phyloP scores from a whole-genome alignment of 1,140 invertebrate genomes.

The Trachymyrmex septentrionalis region DNA sequence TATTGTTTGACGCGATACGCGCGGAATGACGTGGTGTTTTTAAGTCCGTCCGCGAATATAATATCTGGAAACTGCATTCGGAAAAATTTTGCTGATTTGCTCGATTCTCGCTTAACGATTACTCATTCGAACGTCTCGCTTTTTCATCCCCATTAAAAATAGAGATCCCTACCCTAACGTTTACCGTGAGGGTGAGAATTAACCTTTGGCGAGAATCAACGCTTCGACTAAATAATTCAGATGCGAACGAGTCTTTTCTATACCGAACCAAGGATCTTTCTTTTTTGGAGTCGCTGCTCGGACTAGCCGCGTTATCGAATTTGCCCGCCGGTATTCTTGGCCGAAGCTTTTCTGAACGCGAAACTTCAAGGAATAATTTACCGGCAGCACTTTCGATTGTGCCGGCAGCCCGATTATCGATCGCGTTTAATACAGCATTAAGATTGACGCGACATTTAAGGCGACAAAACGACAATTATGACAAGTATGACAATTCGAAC shows the following conservation, averaged over 20 bases:
- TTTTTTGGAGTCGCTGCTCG: conserved; percentile 61
- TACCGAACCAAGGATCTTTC: conserved; percentile 20
- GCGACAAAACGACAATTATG: conserved; percentile 21
- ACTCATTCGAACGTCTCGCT: not conserved
- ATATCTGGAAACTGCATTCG: not conserved
- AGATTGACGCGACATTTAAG: conserved; percentile 29
- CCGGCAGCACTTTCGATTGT: conserved; percentile 35
- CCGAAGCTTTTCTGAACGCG: not conserved
- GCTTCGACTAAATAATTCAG: conserved; percentile 70
- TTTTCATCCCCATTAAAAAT: conserved; percentile 29
- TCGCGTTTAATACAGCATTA: not conserved
- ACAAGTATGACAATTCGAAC: not conserved
- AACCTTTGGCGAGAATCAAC: conserved; percentile 9
- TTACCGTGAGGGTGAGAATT: conserved; percentile 7
- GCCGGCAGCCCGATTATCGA: not conserved
- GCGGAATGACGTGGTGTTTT: conserved; percentile 10
- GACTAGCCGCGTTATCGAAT: conserved; percentile 47
- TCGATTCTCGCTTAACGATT: not conserved
- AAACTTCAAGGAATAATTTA: conserved; percentile 70
- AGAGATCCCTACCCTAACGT: not conserved
- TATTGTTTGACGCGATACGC: conserved; percentile 23
- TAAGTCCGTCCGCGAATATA: not conserved
- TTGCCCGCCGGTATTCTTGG: conserved; percentile 33
- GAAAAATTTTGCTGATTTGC: not conserved
- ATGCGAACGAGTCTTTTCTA: conserved; percentile 60